Evolutionary conservation across 2,113 vertebrate genomes (phyloP), one percentile per base, ranked within the genome.

Genomic region (Nerophis ophidion): DNA sequence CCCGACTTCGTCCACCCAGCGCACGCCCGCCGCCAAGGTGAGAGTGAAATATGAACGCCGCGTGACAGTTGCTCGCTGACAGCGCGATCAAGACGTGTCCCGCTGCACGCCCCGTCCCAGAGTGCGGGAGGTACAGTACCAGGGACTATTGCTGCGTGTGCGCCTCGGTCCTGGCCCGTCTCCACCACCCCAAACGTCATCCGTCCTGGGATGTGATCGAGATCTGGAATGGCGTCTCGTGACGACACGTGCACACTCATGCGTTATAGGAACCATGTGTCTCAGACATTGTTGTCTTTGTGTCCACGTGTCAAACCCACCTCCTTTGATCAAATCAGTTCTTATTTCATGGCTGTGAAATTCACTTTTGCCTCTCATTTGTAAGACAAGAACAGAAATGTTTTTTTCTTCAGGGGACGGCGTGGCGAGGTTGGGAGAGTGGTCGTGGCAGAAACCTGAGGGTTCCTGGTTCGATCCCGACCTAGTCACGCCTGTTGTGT

Each of bases 51-150:
- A 83, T 79, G 68, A 68, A 79, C 61, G 67, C 77, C 74, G 80
- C 65, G 70, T 77, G 72, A 59, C 68, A 38, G 77, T 64, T 78
- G 90, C 91, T 89, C 77, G 63, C 74, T 91, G 90, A 92, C 92
- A 92, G 57, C 49, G 84, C 84, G 89, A 94, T 93, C 93, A 92
- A 94, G 93, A 94, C 90, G 89, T 93, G 89, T 87, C 91, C 87
- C 90, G 84, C 90, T 89, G 80, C 63, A 35, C 66, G 60, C 58
- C 57, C 57, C 51, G 55, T 67, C 48, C 49, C 57, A 58, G 64
- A 33, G 84, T 46, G 52, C 15, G 7, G 3, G 34, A 38, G 36
- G 52, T 9, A 15, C 34, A 53, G 2, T 4, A 6, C 14, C 15
- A 26, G 50, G 6, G 8, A 35, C 51, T 7, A 74, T 74, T 66